These are phyloP conservation scores for Drosophila hydei DNA, from an alignment of 1,140 invertebrate genomes.

Conservation along the genomic window DNA sequence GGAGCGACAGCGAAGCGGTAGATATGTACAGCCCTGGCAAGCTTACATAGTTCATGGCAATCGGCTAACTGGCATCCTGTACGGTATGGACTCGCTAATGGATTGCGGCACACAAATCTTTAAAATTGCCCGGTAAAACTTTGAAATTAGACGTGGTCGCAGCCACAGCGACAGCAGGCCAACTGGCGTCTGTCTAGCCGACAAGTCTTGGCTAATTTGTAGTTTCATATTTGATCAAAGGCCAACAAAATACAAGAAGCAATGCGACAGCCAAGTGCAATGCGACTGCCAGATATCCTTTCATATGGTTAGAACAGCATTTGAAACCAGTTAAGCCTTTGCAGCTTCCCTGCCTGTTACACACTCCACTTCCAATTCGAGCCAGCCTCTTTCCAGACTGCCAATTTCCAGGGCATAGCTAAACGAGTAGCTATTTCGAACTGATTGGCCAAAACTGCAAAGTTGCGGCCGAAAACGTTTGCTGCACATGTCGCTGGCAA, in stretches of 20 bases:
- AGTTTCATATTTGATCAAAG: conserved; percentile 78
- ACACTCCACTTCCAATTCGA: not conserved
- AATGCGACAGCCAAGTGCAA: not conserved
- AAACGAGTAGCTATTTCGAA: conserved; percentile 15
- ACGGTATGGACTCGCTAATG: conserved; percentile 55
- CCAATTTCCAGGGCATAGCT: conserved; percentile 14
- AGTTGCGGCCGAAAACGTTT: conserved; percentile 26
- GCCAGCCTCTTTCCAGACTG: not conserved
- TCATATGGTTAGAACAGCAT: not conserved
- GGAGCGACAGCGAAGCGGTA: too few species aligned
- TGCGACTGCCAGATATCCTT: conserved; percentile 24
- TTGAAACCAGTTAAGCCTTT: not conserved
- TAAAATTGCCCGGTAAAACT: conserved; percentile 77
- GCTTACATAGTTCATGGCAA: conserved; percentile 19
- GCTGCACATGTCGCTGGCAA: conserved; percentile 64
- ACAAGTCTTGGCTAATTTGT: conserved; percentile 72
- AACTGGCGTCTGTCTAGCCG: conserved; percentile 53
- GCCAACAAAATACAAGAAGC: conserved; percentile 52
- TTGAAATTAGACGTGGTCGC: conserved; percentile 61
- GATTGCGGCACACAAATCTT: conserved; percentile 81
- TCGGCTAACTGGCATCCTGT: conserved; percentile 25
- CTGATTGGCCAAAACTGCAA: conserved; percentile 42
- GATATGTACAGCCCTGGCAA: too few species aligned
- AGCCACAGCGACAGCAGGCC: conserved; percentile 11
- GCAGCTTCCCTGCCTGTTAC: not conserved